Conservation (phyloP, 2,888 invertebrate genomes). For the Ectemnius continuus region DNA sequence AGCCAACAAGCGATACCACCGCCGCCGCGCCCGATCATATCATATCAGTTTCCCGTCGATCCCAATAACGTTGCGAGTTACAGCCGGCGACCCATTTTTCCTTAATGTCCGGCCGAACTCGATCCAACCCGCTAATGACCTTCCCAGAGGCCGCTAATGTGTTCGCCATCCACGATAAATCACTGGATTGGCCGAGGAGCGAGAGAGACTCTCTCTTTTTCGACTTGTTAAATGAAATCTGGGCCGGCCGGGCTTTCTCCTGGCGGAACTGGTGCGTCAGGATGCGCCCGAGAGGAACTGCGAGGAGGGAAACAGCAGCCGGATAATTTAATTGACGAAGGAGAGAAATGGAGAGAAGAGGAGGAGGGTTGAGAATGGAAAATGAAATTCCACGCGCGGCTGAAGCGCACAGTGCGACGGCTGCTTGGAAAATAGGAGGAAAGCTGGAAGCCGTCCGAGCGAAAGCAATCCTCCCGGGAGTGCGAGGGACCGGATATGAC, state of each 20-base stretch:
- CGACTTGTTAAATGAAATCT: background rate
- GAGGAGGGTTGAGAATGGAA: conserved; percentile 20
- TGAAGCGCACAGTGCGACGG: background rate
- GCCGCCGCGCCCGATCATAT: background rate
- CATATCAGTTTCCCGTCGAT: conserved; percentile 18
- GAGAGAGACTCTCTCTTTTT: background rate
- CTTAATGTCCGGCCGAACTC: too few relatives aligned
- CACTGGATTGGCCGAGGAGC: background rate
- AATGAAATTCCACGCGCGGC: conserved; percentile 19
- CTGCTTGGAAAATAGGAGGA: background rate
- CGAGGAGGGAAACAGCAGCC: background rate
- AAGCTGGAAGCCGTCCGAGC: background rate
- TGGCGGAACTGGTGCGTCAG: too few relatives aligned
- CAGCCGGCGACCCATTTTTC: background rate
- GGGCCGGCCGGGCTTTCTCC: too few relatives aligned
- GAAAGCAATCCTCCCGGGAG: background rate
- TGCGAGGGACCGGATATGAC: background rate
- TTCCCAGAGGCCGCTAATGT: too few relatives aligned
- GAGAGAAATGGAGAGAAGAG: conserved; percentile 13
- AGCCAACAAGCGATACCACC: conserved; percentile 27
- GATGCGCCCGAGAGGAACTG: too few relatives aligned
- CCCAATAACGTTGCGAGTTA: background rate
- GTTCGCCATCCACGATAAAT: background rate
- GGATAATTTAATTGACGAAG: conserved; percentile 10
- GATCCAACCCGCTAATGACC: too few relatives aligned